Conservation (phyloP, 2,888 invertebrate species). For the Encarsia formosa region DNA sequence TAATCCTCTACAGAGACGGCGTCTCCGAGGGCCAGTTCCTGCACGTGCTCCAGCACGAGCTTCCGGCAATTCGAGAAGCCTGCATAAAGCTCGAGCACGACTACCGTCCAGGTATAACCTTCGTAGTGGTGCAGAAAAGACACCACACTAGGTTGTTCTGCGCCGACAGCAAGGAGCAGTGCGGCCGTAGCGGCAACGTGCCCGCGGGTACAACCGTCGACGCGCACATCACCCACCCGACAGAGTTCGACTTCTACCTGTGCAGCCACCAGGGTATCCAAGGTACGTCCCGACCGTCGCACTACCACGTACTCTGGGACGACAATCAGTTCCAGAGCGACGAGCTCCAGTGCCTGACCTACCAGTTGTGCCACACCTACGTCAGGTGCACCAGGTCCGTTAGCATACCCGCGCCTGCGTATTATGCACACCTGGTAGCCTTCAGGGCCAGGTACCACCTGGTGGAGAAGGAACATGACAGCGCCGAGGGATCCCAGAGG, state of each 20-base stretch:
- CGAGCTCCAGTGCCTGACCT: constrained; percentile 97
- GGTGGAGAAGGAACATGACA: constrained; percentile 98
- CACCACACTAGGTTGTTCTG: constrained; percentile 98
- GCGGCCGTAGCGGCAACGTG: constrained; percentile 97
- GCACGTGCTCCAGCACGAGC: constrained; percentile 92
- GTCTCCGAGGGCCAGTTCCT: constrained; percentile 98
- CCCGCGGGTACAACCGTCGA: constrained; percentile 99
- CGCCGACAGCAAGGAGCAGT: constrained; percentile 97
- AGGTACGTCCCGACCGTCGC: constrained; percentile 98
- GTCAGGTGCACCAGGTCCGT: constrained; percentile 98
- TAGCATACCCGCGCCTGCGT: constrained; percentile 97
- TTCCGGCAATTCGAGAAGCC: constrained; percentile 96
- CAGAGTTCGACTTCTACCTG: constrained; percentile 68
- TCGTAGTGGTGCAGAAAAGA: constrained; percentile 97
- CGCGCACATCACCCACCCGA: constrained; percentile 98
- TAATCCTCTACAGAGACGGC: constrained; percentile 97
- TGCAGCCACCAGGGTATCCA: constrained; percentile 51
- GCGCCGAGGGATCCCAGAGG: constrained; percentile 96
- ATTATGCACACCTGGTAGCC: constrained; percentile 98
- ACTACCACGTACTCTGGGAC: constrained; percentile 99
- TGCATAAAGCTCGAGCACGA: constrained; percentile 98
- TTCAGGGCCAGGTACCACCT: constrained; percentile 98
- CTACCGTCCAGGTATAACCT: constrained; percentile 97
- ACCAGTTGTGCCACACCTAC: constrained; percentile 99
- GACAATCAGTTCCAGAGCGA: constrained; percentile 99